Evolutionary conservation across 2,797 vertebrate species (phyloP).

Genomic region (Amazona ochrocephala): DNA sequence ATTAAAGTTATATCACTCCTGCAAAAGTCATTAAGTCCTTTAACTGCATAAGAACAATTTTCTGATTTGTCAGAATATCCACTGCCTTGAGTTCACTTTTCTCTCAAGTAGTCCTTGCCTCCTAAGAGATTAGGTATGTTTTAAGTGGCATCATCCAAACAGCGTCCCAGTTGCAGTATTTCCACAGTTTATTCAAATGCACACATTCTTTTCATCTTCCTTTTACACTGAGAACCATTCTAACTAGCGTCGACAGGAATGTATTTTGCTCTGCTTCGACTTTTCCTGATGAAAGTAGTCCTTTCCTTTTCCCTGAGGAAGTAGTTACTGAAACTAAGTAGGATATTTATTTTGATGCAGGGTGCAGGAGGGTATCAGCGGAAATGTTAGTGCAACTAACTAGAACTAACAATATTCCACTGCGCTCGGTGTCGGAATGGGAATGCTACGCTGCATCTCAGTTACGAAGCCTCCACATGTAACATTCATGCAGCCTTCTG

Average conservation of each 20-base stretch:
- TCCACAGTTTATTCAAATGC: not conserved
- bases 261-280: not conserved
- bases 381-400: too few species aligned
- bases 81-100: not conserved
- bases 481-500: constrained; percentile 16
- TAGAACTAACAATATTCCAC: not conserved
- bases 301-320: constrained; percentile 9
- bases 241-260: not conserved
- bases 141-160: not conserved
- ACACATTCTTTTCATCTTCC: not conserved
- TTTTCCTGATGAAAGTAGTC: constrained; percentile 13
- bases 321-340: not conserved
- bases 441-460: constrained; percentile 16
- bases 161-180: not conserved
- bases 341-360: constrained; percentile 22
- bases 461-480: not conserved
- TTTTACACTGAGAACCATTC: not conserved
- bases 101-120: not conserved
- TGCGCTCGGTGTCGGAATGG: not conserved
- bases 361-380: not conserved
- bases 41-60: not conserved
- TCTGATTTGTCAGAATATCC: not conserved
- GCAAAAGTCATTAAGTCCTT: not conserved
- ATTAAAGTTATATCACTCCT: not conserved
- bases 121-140: not conserved